phyloP scores from a whole-genome alignment of 2,888 invertebrate genomes.

The Clitarchus hookeri region DNA sequence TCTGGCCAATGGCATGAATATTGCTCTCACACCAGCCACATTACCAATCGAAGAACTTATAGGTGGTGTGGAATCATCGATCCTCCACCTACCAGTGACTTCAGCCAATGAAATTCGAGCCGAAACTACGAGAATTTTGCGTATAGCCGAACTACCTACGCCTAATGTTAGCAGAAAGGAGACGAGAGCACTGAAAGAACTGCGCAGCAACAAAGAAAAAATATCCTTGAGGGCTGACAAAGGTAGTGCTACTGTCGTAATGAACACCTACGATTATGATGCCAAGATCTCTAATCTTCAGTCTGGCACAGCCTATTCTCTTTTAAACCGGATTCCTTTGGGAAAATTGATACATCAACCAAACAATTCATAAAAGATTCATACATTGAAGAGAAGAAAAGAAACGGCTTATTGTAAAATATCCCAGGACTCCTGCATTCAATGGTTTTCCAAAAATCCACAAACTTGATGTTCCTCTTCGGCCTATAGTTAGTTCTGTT shows the following conservation, averaged over 20 bases:
- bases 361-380: no score
- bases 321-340: neutral
- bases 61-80: conserved; percentile 19
- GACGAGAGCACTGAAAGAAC: neutral
- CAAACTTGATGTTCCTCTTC: neutral
- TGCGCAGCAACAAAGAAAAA: conserved; percentile 17
- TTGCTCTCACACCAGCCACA: neutral
- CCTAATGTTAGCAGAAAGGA: conserved; percentile 12
- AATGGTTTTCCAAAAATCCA: conserved; percentile 28
- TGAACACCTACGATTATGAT: conserved; percentile 8
- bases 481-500: conserved; percentile 27
- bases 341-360: no score
- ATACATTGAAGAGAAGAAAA: no score
- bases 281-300: conserved; percentile 12
- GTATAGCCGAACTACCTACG: conserved; percentile 15
- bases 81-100: conserved; percentile 4
- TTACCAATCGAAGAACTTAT: conserved; percentile 20
- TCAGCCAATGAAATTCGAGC: neutral
- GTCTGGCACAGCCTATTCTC: neutral
- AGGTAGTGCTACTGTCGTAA: conserved; percentile 28
- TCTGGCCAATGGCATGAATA: conserved; percentile 26
- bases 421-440: neutral
- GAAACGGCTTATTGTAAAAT: no score
- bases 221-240: conserved; percentile 10
- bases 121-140: neutral